phyloP scores from a whole-genome alignment of 2,888 invertebrate genomes.

The Hypsopygia costalis region DNA sequence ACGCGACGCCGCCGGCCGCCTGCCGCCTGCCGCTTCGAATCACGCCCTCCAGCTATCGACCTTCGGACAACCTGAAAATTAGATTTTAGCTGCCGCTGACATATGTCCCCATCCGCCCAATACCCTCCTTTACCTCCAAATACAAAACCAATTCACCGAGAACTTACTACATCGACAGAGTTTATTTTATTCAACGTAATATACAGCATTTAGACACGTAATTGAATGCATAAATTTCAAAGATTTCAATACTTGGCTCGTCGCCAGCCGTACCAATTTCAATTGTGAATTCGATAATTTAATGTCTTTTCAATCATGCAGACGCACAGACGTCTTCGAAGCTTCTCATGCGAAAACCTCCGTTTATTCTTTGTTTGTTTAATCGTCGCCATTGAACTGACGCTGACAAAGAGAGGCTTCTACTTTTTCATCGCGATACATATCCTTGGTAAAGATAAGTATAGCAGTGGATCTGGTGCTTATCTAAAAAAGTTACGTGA shows the following conservation, averaged over 20 bases:
- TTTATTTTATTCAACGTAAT: not conserved
- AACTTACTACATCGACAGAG: conserved; percentile 3
- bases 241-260: conserved; percentile 28
- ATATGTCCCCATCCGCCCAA: conserved; percentile 32
- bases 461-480: conserved; percentile 15
- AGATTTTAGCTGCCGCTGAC: conserved; percentile 59
- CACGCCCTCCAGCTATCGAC: conserved; percentile 39
- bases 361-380: not conserved
- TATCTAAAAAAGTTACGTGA: conserved; percentile 29
- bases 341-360: not conserved
- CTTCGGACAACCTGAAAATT: conserved; percentile 66
- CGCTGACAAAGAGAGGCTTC: not conserved
- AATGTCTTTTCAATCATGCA: conserved; percentile 17
- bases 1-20: not conserved
- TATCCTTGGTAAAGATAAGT: too few species aligned
- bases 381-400: not conserved
- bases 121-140: conserved; percentile 1
- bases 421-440: conserved; percentile 11
- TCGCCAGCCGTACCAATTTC: conserved; percentile 26
- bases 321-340: conserved; percentile 7
- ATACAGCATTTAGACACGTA: conserved; percentile 1
- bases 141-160: not conserved
- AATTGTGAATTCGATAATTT: conserved; percentile 27
- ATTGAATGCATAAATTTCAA: conserved; percentile 27
- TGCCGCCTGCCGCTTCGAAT: conserved; percentile 12